Conservation (phyloP, 2,797 vertebrate species). For the Siniperca undulata region DNA sequence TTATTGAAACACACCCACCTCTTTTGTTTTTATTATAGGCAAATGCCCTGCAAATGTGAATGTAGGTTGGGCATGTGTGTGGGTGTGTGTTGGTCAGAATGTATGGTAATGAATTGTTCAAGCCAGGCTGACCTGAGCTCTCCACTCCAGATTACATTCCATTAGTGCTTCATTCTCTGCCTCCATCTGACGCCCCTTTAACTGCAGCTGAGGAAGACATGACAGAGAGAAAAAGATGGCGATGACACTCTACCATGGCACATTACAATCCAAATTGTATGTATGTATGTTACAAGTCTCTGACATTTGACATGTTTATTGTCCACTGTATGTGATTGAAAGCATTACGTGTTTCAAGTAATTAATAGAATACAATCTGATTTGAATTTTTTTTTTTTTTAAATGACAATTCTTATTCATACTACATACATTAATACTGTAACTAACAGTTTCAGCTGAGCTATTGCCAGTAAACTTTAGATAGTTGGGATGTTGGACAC, state of each 20-base stretch:
- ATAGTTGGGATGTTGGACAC: neutral
- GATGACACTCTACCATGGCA: neutral
- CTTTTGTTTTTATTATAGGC: too few species aligned
- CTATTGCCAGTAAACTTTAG: neutral
- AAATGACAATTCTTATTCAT: neutral
- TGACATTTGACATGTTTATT: slow-evolving; percentile 5
- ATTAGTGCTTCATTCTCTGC: slow-evolving; percentile 26
- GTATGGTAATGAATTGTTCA: slow-evolving; percentile 21
- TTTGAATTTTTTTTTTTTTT: neutral
- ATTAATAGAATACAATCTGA: slow-evolving; percentile 1
- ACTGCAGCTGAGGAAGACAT: slow-evolving; percentile 31
- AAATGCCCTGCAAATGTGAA: neutral
- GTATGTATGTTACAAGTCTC: neutral
- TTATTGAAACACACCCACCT: too few species aligned
- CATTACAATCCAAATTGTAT: slow-evolving; percentile 20
- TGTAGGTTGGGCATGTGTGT: neutral
- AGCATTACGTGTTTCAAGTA: neutral
- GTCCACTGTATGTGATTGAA: neutral
- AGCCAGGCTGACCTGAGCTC: slow-evolving; percentile 38
- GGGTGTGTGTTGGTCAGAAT: slow-evolving; percentile 13
- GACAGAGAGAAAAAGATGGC: slow-evolving; percentile 18
- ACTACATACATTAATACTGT: neutral
- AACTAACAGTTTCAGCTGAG: neutral
- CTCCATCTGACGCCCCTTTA: slow-evolving; percentile 12
- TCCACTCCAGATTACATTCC: slow-evolving; percentile 18